Evolutionary conservation across 92 coral and sea anemone genomes (phyloP).

Genomic region (Diadumene lineata): DNA sequence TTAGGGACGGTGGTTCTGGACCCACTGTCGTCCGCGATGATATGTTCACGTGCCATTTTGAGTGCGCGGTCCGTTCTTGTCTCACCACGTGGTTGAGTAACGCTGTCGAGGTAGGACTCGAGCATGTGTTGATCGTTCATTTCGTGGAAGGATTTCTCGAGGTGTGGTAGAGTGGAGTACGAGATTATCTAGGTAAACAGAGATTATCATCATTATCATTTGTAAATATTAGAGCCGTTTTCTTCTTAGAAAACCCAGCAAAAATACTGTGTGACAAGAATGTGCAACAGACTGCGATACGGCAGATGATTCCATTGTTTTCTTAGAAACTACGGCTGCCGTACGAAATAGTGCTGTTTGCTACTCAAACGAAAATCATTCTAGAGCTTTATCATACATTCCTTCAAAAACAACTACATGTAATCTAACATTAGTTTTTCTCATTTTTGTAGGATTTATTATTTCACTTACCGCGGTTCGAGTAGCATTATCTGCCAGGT

Average conservation of each 20-base stretch:
- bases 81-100: constrained; percentile 87
- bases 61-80: constrained; percentile 92
- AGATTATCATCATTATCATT: not conserved
- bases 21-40: constrained; percentile 57
- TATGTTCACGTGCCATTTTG: constrained; percentile 63
- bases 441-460: too few relatives aligned
- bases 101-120: constrained; percentile 76
- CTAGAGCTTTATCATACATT: too few relatives aligned
- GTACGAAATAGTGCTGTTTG: too few relatives aligned
- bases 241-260: not conserved
- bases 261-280: too few relatives aligned
- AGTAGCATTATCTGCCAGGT: constrained; percentile 74
- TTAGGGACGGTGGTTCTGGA: constrained; percentile 70
- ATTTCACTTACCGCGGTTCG: constrained; percentile 52
- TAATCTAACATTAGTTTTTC: too few relatives aligned
- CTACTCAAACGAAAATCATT: too few relatives aligned
- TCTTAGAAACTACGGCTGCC: too few relatives aligned
- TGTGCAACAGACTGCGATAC: not conserved
- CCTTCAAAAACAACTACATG: too few relatives aligned
- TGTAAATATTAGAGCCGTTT: not conserved
- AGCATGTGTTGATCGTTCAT: constrained; percentile 61
- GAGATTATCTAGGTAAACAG: constrained; percentile 48
- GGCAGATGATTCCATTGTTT: not conserved
- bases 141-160: constrained; percentile 83
- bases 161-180: constrained; percentile 83